A percentile compares a stretch with the other conserved stretches of the same genome.
Evolutionary conservation across 2,888 invertebrate genomes (phyloP).

Genomic region (Machimus atricapillus): DNA sequence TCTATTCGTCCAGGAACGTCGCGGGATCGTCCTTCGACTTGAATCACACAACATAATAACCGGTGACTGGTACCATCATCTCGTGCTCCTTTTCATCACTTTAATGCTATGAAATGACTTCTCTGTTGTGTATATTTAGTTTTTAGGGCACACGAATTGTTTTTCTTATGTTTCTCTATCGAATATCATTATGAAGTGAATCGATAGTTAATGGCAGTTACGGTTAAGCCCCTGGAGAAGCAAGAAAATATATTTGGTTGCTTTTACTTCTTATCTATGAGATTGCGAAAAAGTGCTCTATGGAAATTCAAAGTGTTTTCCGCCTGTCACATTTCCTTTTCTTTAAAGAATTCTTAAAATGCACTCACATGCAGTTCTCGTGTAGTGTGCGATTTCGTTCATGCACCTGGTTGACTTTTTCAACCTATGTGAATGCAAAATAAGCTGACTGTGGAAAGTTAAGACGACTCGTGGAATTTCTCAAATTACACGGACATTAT

Average conservation of each 20-base stretch:
- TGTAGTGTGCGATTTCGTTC: neutral
- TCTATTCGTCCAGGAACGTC: neutral
- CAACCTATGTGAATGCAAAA: neutral
- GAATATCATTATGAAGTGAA: neutral
- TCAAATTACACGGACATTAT: neutral
- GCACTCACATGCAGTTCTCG: neutral
- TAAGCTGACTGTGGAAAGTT: neutral
- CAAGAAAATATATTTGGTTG: neutral
- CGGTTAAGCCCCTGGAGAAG: neutral
- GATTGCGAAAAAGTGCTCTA: neutral
- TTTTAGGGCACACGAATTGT: slow-evolving; percentile 25
- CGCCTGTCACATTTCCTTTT: neutral
- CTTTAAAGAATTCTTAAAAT: neutral
- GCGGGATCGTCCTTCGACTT: neutral
- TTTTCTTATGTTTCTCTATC: neutral
- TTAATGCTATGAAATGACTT: slow-evolving; percentile 17
- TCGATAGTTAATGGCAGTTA: neutral
- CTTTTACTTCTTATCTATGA: neutral
- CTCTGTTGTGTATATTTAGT: slow-evolving; percentile 16
- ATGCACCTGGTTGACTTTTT: neutral
- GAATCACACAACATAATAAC: slow-evolving; percentile 3
- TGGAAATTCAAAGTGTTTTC: neutral
- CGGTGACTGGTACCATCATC: slow-evolving; percentile 43
- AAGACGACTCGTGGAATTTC: neutral
- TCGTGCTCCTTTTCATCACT: slow-evolving; percentile 1